A percentile compares a stretch with the other conserved stretches of the same genome.
These are phyloP conservation scores for Crax fasciolata DNA, from an alignment of 2,797 vertebrate species.

Conservation along the genomic window DNA sequence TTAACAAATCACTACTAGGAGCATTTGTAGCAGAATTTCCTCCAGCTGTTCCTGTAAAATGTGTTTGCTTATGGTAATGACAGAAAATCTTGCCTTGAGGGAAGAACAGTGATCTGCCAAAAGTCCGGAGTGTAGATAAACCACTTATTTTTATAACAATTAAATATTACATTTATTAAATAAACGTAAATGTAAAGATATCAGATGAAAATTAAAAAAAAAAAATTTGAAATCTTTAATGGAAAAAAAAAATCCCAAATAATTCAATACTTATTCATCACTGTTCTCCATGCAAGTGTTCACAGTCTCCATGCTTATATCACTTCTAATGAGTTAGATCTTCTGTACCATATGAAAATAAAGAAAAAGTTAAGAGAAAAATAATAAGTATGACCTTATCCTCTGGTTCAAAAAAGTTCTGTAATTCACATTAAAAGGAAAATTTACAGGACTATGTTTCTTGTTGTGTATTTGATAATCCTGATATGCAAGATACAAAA, in stretches of 20 bases:
- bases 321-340: not conserved
- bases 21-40: not conserved
- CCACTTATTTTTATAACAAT: not conserved
- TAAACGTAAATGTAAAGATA: not conserved
- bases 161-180: not conserved
- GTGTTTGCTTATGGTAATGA: not conserved
- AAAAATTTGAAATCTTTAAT: not conserved
- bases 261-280: not conserved
- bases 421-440: not conserved
- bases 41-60: not conserved
- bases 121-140: not conserved
- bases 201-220: rapidly evolving
- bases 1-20: not conserved
- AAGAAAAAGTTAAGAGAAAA: not conserved
- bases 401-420: not conserved
- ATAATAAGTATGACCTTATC: not conserved
- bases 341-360: not conserved
- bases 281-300: not conserved
- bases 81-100: not conserved
- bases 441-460: not conserved
- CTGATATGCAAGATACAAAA: not conserved
- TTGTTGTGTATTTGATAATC: not conserved
- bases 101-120: not conserved
- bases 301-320: not conserved
- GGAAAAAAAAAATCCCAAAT: not conserved